Base-by-base conservation (phyloP, 2,888 invertebrate species). In the Nomada hirtipes region DNA sequence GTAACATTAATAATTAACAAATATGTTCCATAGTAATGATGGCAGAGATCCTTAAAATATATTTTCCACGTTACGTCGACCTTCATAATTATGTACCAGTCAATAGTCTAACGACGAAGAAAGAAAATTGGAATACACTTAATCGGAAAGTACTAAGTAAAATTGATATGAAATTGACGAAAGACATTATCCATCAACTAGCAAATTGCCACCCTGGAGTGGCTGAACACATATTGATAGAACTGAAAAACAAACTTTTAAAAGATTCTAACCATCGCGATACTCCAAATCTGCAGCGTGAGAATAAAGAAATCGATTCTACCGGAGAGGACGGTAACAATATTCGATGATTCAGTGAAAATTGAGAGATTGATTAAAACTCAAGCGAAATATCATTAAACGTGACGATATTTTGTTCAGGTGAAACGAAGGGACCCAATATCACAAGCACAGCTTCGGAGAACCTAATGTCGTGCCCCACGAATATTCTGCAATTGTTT, bases 41-140 rank as follows among this genome's bases (percentile, higher is more conserved):
- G 85, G 97, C 96, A 0, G 96, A 96, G 93, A 95, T 97, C 61
- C 93, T 97, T 1, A 96, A 95, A 90, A 93, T 95, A 3, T 95
- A 96, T 89, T 96, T 96, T 89, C 96, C 97, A 0, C 96, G 96
- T 86, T 91, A 96, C 50, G 96, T 97, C 11, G 96, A 97, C 65
- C 93, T 97, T 91, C 97, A 97, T 93, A 97, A 97, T 93, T 97
- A 97, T 93, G 95, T 95, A 0, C 95, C 96, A 0, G 94, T 96
- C 75, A 97, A 95, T 93, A 95, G 96, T 42, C 94, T 95, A 67
- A 94, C 95, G 0, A 93, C 95, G 59, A 97, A 97, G 92, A 92
- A 96, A 50, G 95, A 95, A 85, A 97, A 97, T 91, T 97, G 97
- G 97, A 95, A 95, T 91, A 96, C 96, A 0, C 94, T 97, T n/a